phyloP scores from a whole-genome alignment of 2,797 vertebrate genomes.

The Tauraco hartlaubi region DNA sequence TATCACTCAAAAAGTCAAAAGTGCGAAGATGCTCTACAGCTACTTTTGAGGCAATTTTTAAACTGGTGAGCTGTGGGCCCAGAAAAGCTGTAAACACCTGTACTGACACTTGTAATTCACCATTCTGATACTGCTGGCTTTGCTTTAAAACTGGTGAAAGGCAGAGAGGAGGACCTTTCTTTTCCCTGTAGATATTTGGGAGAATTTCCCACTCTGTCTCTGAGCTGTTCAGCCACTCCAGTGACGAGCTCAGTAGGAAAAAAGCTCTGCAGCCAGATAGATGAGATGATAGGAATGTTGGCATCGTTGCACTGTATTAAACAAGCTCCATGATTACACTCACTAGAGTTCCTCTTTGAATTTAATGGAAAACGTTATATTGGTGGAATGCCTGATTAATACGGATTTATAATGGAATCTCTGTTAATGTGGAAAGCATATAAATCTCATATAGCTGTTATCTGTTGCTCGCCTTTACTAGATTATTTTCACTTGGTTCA shows the following conservation, averaged over 20 bases:
- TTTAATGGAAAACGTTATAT: conserved; percentile 65
- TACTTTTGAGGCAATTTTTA: background rate
- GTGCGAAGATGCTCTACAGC: background rate
- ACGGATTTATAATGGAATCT: conserved; percentile 57
- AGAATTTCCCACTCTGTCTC: conserved; percentile 20
- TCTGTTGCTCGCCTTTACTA: background rate
- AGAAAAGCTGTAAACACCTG: background rate
- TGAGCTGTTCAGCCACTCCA: conserved; percentile 24
- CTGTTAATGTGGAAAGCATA: conserved; percentile 44
- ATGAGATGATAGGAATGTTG: conserved; percentile 45
- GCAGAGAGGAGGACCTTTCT: background rate
- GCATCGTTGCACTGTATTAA: conserved; percentile 55
- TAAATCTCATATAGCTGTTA: conserved; percentile 24
- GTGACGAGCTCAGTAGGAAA: background rate
- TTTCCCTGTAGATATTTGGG: background rate
- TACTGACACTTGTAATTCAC: background rate
- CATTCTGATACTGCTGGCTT: background rate
- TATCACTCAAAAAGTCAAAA: background rate
- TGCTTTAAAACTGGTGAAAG: background rate
- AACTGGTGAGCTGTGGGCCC: background rate
- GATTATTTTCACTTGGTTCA: conserved; percentile 25
- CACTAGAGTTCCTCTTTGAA: conserved; percentile 38
- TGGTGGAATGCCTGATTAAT: conserved; percentile 55
- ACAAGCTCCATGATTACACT: conserved; percentile 42
- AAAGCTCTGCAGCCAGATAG: conserved; percentile 13